Percentiles rank a stretch among this genome's conserved stretches.
Evolutionary conservation across 1,140 invertebrate species (phyloP).

Genomic region (Steinernema feltiae): DNA sequence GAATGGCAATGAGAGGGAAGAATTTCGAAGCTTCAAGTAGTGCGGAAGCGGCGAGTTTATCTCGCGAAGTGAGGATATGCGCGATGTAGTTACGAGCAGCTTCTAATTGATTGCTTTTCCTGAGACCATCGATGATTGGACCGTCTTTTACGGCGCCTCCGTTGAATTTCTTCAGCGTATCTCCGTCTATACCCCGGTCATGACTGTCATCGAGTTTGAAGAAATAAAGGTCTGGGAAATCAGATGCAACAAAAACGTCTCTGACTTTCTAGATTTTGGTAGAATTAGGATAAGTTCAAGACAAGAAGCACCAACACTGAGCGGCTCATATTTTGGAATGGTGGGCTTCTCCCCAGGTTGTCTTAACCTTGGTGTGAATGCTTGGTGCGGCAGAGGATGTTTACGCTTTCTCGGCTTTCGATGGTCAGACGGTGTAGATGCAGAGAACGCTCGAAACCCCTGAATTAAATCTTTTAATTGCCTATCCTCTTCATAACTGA

Average conservation of each 20-base stretch:
- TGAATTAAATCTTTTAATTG: neutral
- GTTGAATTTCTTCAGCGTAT: neutral
- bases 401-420: neutral
- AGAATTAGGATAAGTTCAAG: no score
- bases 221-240: neutral
- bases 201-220: no score
- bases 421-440: neutral
- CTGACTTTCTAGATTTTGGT: no score
- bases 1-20: neutral
- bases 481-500: no score
- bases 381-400: neutral
- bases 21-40: neutral
- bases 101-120: neutral
- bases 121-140: neutral
- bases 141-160: neutral
- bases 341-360: no score
- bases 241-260: no score
- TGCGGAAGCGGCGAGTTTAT: neutral
- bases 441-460: neutral
- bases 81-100: neutral
- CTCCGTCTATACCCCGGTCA: neutral
- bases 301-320: no score
- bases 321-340: no score
- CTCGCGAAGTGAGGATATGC: neutral
- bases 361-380: no score